Conservation (phyloP, 2,113 vertebrate species). For the Labeo rohita region DNA sequence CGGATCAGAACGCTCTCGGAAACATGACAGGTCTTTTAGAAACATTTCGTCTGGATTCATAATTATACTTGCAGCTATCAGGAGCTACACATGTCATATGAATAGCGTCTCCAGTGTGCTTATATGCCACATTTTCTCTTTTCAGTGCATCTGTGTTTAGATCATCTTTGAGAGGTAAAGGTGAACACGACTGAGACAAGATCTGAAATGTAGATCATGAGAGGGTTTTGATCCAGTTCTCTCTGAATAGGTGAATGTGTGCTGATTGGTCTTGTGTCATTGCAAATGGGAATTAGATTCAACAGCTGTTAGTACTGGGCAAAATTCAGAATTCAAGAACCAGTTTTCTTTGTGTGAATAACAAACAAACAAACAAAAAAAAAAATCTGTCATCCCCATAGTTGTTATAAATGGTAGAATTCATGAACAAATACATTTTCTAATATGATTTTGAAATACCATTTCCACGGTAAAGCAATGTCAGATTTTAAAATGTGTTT, state of each 20-base stretch:
- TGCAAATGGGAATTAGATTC: background rate
- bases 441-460: no score
- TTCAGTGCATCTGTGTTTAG: background rate
- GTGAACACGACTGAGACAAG: background rate
- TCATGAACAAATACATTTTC: no score
- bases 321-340: background rate
- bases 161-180: background rate
- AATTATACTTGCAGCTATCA: background rate
- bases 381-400: no score
- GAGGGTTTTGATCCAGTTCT: no score
- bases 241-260: background rate
- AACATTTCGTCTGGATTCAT: background rate
- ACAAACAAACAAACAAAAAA: no score
- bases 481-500: no score
- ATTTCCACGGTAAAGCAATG: no score
- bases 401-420: no score
- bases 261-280: background rate
- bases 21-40: background rate
- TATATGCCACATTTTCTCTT: background rate
- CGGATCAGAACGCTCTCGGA: background rate
- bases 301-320: background rate
- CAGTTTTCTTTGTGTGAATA: background rate
- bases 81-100: background rate
- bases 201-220: background rate
- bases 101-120: background rate